A percentile compares a stretch with the other conserved stretches of the same genome.
phyloP scores from a whole-genome alignment of 2,888 invertebrate species.

The Branchellion lobata region DNA sequence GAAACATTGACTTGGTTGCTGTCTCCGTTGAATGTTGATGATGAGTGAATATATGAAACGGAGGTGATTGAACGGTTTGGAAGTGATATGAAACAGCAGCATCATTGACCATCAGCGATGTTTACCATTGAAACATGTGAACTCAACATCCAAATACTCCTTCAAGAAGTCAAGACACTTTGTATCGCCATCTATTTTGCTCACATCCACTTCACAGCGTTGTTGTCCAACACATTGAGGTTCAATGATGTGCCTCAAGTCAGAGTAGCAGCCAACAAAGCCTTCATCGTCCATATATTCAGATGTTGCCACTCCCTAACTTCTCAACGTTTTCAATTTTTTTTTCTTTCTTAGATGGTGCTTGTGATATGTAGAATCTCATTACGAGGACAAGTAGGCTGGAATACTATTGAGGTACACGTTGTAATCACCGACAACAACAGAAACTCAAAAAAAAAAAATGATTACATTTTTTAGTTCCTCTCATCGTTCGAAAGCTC shows the following conservation, averaged over 20 bases:
- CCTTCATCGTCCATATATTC: not conserved
- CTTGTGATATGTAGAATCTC: not conserved
- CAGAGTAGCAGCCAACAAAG: conserved; percentile 10
- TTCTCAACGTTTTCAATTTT: not conserved
- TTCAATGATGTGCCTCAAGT: conserved; percentile 1
- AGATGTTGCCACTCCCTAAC: not conserved
- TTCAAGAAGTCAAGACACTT: conserved; percentile 3
- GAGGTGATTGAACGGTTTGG: too few relatives aligned
- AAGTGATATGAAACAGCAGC: too few relatives aligned
- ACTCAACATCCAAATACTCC: conserved; percentile 1
- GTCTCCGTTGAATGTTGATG: too few relatives aligned
- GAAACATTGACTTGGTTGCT: not conserved
- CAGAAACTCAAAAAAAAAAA: not conserved
- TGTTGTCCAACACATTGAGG: conserved; percentile 12
- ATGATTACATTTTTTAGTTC: not conserved
- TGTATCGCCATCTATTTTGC: conserved; percentile 12
- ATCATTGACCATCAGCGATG: not conserved
- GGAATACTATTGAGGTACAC: not conserved
- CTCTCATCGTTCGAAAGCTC: not conserved
- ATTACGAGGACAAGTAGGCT: not conserved
- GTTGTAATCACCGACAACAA: not conserved
- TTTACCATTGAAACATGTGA: conserved; percentile 21
- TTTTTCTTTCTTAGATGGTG: not conserved
- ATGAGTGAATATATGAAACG: too few relatives aligned
- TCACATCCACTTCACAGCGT: conserved; percentile 22